Evolutionary conservation across 2,113 vertebrate species (phyloP).

Genomic region (Zosterops japonicus): DNA sequence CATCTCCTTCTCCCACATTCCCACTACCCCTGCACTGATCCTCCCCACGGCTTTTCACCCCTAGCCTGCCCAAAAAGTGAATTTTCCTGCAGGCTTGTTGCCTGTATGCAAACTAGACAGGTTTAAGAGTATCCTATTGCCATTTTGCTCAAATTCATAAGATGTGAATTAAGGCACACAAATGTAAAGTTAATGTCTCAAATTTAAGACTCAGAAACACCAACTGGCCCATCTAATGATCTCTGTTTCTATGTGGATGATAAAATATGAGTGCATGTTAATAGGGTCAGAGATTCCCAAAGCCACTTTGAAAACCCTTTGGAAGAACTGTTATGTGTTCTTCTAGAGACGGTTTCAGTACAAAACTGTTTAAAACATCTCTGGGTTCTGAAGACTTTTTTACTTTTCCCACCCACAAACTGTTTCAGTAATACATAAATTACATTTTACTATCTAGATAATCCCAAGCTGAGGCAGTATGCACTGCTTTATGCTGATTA

Average conservation of each 20-base stretch:
- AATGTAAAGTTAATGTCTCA: neutral
- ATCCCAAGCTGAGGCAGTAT: neutral
- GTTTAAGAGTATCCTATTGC: neutral
- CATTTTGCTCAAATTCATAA: neutral
- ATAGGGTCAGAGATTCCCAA: neutral
- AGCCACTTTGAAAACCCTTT: neutral
- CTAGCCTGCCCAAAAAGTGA: rapidly evolving
- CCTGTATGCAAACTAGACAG: neutral
- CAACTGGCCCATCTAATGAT: neutral
- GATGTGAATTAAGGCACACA: neutral
- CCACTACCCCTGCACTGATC: neutral
- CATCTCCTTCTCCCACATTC: neutral
- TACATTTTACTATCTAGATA: neutral
- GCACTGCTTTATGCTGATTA: neutral
- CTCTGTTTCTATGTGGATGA: rapidly evolving
- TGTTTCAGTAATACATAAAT: neutral
- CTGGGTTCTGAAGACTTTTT: neutral
- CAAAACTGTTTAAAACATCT: neutral
- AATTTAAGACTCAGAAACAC: neutral
- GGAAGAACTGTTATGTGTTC: neutral
- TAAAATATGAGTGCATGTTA: neutral
- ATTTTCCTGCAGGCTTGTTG: neutral
- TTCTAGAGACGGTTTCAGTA: neutral
- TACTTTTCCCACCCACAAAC: neutral
- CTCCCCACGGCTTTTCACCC: rapidly evolving